Evolutionary conservation across 2,888 invertebrate species (phyloP).

Genomic region (Dryococelus australis): DNA sequence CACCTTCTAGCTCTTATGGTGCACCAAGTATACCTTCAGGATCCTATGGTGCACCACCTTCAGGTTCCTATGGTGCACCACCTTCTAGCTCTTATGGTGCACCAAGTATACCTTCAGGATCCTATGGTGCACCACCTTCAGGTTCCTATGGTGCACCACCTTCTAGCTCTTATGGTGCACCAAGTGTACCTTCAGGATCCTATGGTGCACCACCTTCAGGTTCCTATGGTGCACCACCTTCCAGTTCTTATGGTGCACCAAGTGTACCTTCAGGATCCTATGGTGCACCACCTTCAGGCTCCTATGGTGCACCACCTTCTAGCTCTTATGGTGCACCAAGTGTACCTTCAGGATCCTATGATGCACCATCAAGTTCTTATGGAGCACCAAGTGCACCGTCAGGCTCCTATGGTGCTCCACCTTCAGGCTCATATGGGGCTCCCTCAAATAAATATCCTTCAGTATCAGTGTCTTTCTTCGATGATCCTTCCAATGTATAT

Average conservation of each 20-base stretch:
- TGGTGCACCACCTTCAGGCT: slow-evolving; percentile 33
- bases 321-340: slow-evolving; percentile 38
- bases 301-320: slow-evolving; percentile 37
- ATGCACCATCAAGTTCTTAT: slow-evolving; percentile 39
- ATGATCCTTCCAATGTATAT: slow-evolving; percentile 27
- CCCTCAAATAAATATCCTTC: slow-evolving; percentile 28
- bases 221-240: slow-evolving; percentile 39
- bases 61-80: slow-evolving; percentile 47
- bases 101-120: slow-evolving; percentile 44
- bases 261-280: slow-evolving; percentile 20
- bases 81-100: slow-evolving; percentile 39
- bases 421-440: slow-evolving; percentile 37
- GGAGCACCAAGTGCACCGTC: slow-evolving; percentile 18
- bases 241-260: slow-evolving; percentile 39
- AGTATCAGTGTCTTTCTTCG: not conserved
- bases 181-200: slow-evolving; percentile 41
- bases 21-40: slow-evolving; percentile 43
- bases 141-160: slow-evolving; percentile 59
- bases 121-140: slow-evolving; percentile 44
- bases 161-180: slow-evolving; percentile 51
- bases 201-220: slow-evolving; percentile 43
- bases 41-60: slow-evolving; percentile 46
- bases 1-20: slow-evolving; percentile 47
- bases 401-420: slow-evolving; percentile 22
- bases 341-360: slow-evolving; percentile 36